Conservation (phyloP, 2,888 invertebrate species). For the Heliconius hortense region DNA sequence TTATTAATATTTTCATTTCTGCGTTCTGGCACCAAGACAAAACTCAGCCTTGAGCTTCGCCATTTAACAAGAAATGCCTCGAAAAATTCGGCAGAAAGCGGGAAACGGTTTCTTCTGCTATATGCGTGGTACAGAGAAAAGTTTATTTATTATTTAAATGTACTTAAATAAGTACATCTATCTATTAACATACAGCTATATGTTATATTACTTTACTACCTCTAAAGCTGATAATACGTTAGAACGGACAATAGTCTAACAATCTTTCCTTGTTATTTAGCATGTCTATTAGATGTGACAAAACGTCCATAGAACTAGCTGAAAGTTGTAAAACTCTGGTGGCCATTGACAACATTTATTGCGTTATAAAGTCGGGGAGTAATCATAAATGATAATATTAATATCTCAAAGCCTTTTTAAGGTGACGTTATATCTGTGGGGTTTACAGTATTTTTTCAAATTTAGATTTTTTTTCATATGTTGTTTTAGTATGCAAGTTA, state of each 20-base stretch:
- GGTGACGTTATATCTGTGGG: slow-evolving; percentile 1
- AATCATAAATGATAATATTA: slow-evolving; percentile 45
- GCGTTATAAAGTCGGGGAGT: slow-evolving; percentile 45
- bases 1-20: too few relatives aligned
- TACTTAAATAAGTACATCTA: not conserved
- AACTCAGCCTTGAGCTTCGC: too few relatives aligned
- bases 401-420: slow-evolving; percentile 39
- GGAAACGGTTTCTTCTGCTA: too few relatives aligned
- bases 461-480: not conserved
- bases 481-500: not conserved
- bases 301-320: slow-evolving; percentile 39
- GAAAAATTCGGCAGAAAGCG: too few relatives aligned
- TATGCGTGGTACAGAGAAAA: not conserved
- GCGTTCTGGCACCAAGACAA: too few relatives aligned
- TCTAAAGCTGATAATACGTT: slow-evolving; percentile 14
- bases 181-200: not conserved
- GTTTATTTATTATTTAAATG: not conserved
- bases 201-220: not conserved
- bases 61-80: too few relatives aligned
- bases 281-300: slow-evolving; percentile 43
- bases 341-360: slow-evolving; percentile 45
- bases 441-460: not conserved
- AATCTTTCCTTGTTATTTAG: slow-evolving; percentile 38
- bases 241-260: slow-evolving; percentile 21
- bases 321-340: slow-evolving; percentile 43